Base-by-base conservation (phyloP, 2,888 invertebrate genomes). In the Falcaria lacertinaria region DNA sequence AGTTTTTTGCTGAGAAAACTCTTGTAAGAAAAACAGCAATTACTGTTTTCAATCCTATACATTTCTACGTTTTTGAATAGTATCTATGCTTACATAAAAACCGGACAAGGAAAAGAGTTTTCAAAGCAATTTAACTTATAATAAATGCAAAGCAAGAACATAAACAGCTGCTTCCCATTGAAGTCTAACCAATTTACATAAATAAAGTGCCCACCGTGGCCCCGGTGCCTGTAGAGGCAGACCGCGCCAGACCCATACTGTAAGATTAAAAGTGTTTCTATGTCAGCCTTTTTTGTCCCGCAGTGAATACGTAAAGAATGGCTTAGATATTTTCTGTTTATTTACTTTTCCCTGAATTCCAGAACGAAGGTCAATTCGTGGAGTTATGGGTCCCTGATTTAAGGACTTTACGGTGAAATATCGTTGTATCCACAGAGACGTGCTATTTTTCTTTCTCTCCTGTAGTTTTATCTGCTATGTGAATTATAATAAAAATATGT, bases 261-360 rank as follows among this genome's bases (percentile, higher is more conserved):
- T 49, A 37, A 48, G 48, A 53, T 52, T 50, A 50, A 61, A 57
- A 55, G 51, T 50, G 39, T 54, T 58, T 50, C 50, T 50, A 39
- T 54, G 54, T 54, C 48, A 49, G 48, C 46, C 54, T 52, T 48
- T 59, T 54, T 50, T 43, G 35, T 37, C 11, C 7, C 28, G 11
- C 28, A 15, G 37, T 22, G 15, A 37, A 37, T 22, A 19, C 28
- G 28, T 28, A 28, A 28, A 22, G 13, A 22, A 36, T 8, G 37
- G 14, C 22, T 37, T 14, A 16, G 22, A 37, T 37, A 14, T 37
- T 25, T 14, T 19, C 37, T 15, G 1, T 37, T 37, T 37, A 37
- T 37, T 37, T 25, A 22, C 37, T 14, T 19, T 22, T 8, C 13
- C 14, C 22, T 22, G 19, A 15, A 22, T 28, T 28, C 28, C 11